phyloP scores from a whole-genome alignment of 2,888 invertebrate species.

The Phymatocera aterrima region DNA sequence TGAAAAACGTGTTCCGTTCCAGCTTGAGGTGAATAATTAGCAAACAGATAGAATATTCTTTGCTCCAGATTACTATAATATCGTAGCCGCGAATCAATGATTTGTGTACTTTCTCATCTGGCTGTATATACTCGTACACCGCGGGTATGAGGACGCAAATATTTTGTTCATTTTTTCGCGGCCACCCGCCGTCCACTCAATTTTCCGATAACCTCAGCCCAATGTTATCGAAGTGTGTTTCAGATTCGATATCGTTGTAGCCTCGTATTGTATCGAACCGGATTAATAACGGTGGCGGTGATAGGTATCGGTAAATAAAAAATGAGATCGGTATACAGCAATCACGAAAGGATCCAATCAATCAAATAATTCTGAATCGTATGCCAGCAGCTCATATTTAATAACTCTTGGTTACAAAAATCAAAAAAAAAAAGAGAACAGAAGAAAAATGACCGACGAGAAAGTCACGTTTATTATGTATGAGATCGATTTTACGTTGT shows the following conservation, averaged over 20 bases:
- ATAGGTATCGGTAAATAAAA: conserved; percentile 39
- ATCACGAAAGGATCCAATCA: conserved; percentile 36
- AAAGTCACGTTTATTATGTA: neutral
- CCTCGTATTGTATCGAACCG: neutral
- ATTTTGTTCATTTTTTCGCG: neutral
- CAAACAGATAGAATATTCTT: too few relatives aligned
- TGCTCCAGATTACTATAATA: neutral
- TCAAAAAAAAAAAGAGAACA: too few relatives aligned
- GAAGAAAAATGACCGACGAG: neutral
- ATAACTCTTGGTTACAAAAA: neutral
- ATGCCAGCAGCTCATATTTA: neutral
- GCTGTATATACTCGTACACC: too few relatives aligned
- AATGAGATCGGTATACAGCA: conserved; percentile 20
- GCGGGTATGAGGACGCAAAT: neutral
- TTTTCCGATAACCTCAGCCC: neutral
- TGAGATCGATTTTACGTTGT: too few relatives aligned
- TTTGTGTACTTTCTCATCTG: conserved; percentile 8
- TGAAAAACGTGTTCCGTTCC: too few relatives aligned
- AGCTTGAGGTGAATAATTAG: too few relatives aligned
- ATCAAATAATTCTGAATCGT: conserved; percentile 29
- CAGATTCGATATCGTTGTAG: neutral
- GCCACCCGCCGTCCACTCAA: neutral
- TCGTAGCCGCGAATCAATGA: neutral
- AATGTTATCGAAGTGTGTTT: neutral
- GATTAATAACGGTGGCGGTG: conserved; percentile 11